Evolutionary conservation across 2,797 vertebrate species (phyloP).

Genomic region (Lepus oiostolus): DNA sequence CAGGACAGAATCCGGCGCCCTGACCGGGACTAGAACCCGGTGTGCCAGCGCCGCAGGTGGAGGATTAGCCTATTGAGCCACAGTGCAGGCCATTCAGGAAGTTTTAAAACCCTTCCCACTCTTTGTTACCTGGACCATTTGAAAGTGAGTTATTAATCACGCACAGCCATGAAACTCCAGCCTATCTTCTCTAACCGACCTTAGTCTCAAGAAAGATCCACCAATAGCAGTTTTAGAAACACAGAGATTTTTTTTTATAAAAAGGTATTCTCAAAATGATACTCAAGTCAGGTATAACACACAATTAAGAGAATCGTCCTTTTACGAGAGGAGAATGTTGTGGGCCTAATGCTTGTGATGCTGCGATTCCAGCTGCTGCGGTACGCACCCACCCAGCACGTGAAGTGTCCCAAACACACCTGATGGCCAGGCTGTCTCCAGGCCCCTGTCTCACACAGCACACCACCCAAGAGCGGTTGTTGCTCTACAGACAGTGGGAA

Average conservation of each 20-base stretch:
- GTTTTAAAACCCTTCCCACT: not conserved
- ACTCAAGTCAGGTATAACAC: not conserved
- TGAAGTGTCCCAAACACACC: too few species aligned
- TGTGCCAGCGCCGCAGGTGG: too few species aligned
- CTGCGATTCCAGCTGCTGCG: not conserved
- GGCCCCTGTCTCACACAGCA: not conserved
- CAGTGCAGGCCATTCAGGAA: not conserved
- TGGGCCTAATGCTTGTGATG: not conserved
- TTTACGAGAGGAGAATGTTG: not conserved
- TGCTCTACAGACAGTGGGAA: not conserved
- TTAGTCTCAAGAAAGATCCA: not conserved
- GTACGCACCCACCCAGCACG: not conserved
- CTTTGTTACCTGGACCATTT: not conserved
- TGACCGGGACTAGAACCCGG: too few species aligned
- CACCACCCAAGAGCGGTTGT: not conserved
- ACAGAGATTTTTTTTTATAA: slow-evolving; percentile 18
- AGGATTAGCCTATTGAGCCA: too few species aligned
- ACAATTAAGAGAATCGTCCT: not conserved
- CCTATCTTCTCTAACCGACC: not conserved
- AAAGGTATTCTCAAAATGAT: not conserved
- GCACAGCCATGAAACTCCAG: not conserved
- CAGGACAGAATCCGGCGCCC: too few species aligned
- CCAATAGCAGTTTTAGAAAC: not conserved
- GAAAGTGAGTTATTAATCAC: not conserved
- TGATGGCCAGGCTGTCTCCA: not conserved